Percentiles rank a stretch among this genome's conserved stretches.
phyloP scores from a whole-genome alignment of 2,888 invertebrate genomes.

The Sarcophaga rosellei region DNA sequence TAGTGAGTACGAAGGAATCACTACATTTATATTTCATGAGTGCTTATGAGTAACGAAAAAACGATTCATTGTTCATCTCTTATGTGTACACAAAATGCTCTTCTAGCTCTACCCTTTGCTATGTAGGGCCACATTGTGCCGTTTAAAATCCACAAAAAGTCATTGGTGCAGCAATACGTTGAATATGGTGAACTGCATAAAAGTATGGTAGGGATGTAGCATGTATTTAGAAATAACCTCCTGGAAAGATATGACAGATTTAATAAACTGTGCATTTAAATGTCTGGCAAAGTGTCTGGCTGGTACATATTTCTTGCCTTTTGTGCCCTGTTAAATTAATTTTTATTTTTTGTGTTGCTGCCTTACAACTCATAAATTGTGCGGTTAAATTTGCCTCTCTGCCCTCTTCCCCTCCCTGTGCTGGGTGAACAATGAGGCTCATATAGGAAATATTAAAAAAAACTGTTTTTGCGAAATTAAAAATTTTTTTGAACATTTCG shows the following conservation, averaged over 20 bases:
- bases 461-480: slow-evolving; percentile 20
- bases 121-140: neutral
- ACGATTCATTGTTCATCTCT: too few relatives aligned
- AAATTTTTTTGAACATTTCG: slow-evolving; percentile 44
- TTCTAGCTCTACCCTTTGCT: too few relatives aligned
- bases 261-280: slow-evolving; percentile 66
- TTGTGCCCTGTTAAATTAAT: neutral
- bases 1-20: too few relatives aligned
- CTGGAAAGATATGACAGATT: slow-evolving; percentile 70
- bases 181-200: neutral
- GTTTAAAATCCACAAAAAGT: neutral
- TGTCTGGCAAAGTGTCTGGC: slow-evolving; percentile 67
- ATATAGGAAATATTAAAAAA: slow-evolving; percentile 13
- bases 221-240: slow-evolving; percentile 69
- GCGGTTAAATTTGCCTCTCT: slow-evolving; percentile 30
- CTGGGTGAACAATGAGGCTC: neutral
- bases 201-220: neutral
- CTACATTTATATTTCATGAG: too few relatives aligned
- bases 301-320: slow-evolving; percentile 44
- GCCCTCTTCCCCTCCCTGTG: neutral
- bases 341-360: neutral
- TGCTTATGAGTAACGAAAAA: too few relatives aligned
- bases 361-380: slow-evolving; percentile 35
- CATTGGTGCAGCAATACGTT: neutral
- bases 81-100: too few relatives aligned